phyloP scores from a whole-genome alignment of 2,797 vertebrate genomes.

The Distichodus sexfasciatus region DNA sequence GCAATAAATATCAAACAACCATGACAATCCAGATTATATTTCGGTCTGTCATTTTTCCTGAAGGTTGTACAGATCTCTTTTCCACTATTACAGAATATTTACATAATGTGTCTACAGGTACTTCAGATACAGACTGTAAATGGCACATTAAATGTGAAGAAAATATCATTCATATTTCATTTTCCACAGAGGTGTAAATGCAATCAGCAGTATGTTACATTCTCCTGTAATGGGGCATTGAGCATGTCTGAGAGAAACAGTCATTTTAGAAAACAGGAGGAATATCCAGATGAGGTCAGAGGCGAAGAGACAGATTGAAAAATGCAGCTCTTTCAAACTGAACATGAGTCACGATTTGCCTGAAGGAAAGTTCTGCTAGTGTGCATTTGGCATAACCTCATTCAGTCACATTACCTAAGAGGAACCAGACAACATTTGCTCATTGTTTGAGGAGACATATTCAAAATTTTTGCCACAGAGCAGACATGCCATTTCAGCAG shows the following conservation, averaged over 20 bases:
- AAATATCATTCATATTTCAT: no score
- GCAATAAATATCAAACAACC: no score
- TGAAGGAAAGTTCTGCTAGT: constrained; percentile 53
- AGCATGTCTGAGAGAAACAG: constrained; percentile 37
- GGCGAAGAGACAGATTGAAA: constrained; percentile 56
- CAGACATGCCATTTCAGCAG: not conserved
- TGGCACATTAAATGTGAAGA: no score
- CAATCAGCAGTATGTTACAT: not conserved
- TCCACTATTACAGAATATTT: no score
- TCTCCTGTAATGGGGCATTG: constrained; percentile 40
- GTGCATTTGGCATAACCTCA: constrained; percentile 65
- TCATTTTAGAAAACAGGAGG: constrained; percentile 33
- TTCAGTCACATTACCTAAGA: constrained; percentile 71
- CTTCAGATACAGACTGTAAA: no score
- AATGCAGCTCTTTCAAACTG: constrained; percentile 51
- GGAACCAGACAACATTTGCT: constrained; percentile 48
- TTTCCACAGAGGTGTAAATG: not conserved
- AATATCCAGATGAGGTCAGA: constrained; percentile 39
- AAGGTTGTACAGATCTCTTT: no score
- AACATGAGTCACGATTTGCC: constrained; percentile 59
- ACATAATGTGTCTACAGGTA: no score
- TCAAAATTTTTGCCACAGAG: constrained; percentile 3
- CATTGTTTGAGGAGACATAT: constrained; percentile 26
- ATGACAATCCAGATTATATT: no score
- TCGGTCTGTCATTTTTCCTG: no score